Evolutionary conservation across 2,797 vertebrate species (phyloP), one percentile per base, ranked within the genome.

Genomic region (Alca torda): DNA sequence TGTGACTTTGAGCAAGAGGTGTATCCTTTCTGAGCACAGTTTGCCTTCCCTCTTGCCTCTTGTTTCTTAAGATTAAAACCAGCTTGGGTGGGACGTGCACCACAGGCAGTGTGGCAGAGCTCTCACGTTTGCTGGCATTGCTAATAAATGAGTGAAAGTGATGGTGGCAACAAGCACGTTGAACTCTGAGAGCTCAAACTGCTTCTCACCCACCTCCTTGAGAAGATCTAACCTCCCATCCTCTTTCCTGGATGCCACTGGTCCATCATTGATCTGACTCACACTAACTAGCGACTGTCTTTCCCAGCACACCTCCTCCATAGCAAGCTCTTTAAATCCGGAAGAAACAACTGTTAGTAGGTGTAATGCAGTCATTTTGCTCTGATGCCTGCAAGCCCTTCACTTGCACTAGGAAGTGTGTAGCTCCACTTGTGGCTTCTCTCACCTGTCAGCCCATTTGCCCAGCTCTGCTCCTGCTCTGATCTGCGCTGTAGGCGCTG

Each of bases 111-210:
- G 24, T 23, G 30, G 24, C 16, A 24, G 28, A 60, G 33, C 28
- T 48, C 60, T 65, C 1, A 0, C 3, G 0, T 70, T 56, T 57
- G 18, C 56, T n/a, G 45, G 37, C 35, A 5, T 45, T 46, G 56
- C 54, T 61, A 56, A 50, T 63, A 50, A 33, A 35, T 13, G 63
- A 68, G 54, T 35, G 72, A 43, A 43, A 70, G 43, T 19, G 64
- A 31, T 33, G 50, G 26, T 56, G 72, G 35, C 70, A 70, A 17
- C 28, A 31, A 23, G 65, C n/a, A 69, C 1, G 10, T 17, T 41
- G 28, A n/a, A 35, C 69, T 69, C 11, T 43, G 61, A 46, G 61
- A 75, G 63, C 70, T 50, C 63, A 37, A 11, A 28, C 64, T 65
- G 46, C 5, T 7, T 28, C 48, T 70, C 31, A 33, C 28, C 17